phyloP scores from a whole-genome alignment of 2,888 invertebrate species.

The Malacosoma neustria region DNA sequence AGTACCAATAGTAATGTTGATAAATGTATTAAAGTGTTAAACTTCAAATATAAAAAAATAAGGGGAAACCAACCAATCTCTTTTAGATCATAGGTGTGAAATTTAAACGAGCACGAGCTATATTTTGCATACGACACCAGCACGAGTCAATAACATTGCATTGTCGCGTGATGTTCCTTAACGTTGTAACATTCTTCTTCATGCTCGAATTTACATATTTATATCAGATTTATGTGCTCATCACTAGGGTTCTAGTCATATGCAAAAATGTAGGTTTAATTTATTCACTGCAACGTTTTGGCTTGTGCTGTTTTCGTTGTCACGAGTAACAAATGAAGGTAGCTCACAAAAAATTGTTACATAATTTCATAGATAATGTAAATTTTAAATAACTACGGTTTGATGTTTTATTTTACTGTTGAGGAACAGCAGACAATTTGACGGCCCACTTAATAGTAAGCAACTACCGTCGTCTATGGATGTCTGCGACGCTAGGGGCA shows the following conservation, averaged over 20 bases:
- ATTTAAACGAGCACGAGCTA: constrained; percentile 5
- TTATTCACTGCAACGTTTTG: constrained; percentile 1
- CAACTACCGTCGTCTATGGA: no score
- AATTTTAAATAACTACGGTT: no score
- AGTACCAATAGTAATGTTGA: no score
- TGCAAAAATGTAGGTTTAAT: constrained; percentile 11
- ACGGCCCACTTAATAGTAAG: no score
- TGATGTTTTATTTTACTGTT: no score
- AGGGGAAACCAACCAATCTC: no score
- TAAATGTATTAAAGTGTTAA: no score
- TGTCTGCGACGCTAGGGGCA: no score
- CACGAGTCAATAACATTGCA: constrained; percentile 2
- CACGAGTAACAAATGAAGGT: neutral
- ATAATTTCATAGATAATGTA: no score
- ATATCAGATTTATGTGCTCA: neutral
- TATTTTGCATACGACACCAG: constrained; percentile 4
- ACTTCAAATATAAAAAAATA: no score
- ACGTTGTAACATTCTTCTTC: neutral
- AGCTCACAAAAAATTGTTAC: constrained; percentile 3
- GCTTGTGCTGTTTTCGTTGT: constrained; percentile 4
- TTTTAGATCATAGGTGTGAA: no score
- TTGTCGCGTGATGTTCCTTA: constrained; percentile 2
- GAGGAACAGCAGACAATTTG: no score
- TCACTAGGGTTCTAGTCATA: constrained; percentile 2
- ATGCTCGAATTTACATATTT: neutral